A percentile compares a stretch with the other conserved stretches of the same genome.
These are phyloP conservation scores for Phalacrocorax pelagicus DNA, from an alignment of 2,113 vertebrate genomes.

Conservation along the genomic window DNA sequence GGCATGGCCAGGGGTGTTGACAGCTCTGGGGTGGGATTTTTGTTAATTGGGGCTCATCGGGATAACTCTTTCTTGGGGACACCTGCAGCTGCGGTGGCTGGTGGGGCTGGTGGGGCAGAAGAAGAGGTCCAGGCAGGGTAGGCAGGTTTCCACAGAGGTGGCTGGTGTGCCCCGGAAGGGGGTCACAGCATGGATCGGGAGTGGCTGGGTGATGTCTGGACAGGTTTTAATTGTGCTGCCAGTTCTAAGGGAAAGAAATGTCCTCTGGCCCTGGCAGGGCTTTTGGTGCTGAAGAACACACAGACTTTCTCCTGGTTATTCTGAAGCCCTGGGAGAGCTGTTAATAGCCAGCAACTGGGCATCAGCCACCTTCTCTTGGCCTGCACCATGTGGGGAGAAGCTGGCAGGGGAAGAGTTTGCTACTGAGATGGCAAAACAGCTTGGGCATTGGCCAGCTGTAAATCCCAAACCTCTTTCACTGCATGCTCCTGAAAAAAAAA, in stretches of 20 bases:
- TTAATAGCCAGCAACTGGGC: neutral
- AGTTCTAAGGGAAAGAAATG: neutral
- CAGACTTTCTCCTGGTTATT: neutral
- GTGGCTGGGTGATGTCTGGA: neutral
- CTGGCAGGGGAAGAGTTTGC: neutral
- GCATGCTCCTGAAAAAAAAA: neutral
- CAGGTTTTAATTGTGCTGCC: neutral
- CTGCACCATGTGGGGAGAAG: neutral
- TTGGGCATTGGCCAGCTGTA: neutral
- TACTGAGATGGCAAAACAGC: neutral
- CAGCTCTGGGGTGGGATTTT: neutral
- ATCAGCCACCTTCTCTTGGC: fast-evolving
- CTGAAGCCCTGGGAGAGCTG: neutral
- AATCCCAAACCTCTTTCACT: neutral
- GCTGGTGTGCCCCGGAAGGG: neutral
- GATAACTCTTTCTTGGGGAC: neutral
- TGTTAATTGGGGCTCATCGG: fast-evolving
- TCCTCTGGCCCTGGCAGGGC: neutral
- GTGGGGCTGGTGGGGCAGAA: neutral
- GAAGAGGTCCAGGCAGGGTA: fast-evolving
- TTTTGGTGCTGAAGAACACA: neutral
- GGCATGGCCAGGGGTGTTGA: fast-evolving
- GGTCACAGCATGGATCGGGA: fast-evolving
- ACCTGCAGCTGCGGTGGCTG: neutral
- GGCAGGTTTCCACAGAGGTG: neutral